phyloP scores from a whole-genome alignment of 1,140 invertebrate species.

The Drosophila arizonae region DNA sequence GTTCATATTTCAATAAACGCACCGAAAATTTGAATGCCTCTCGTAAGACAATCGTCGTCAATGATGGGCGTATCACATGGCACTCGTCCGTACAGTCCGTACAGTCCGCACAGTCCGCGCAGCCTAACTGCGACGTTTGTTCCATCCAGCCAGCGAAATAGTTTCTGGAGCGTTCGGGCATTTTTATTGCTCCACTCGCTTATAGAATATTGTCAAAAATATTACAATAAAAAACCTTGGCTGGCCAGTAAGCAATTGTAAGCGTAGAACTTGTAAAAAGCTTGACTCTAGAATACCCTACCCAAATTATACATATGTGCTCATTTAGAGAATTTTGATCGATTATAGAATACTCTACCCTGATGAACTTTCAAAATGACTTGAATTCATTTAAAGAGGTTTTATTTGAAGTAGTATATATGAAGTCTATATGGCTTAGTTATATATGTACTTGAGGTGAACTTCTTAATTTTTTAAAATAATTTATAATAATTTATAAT shows the following conservation, averaged over 20 bases:
- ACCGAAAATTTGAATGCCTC: slow-evolving; percentile 73
- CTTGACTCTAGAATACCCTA: slow-evolving; percentile 5
- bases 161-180: slow-evolving; percentile 60
- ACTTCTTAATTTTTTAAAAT: too few relatives aligned
- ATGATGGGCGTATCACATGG: slow-evolving; percentile 66
- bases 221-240: neutral
- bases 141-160: slow-evolving; percentile 3
- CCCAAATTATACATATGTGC: too few relatives aligned
- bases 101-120: neutral
- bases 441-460: too few relatives aligned
- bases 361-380: too few relatives aligned
- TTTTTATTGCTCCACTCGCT: slow-evolving; percentile 63
- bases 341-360: too few relatives aligned
- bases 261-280: neutral
- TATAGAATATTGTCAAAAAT: slow-evolving; percentile 58
- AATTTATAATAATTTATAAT: too few relatives aligned
- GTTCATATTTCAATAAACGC: slow-evolving; percentile 78
- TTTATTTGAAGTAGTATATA: too few relatives aligned
- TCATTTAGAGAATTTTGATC: too few relatives aligned
- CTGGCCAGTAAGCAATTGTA: slow-evolving; percentile 2
- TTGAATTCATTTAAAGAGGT: too few relatives aligned
- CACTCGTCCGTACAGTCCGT: slow-evolving; percentile 29
- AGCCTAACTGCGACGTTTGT: slow-evolving; percentile 14
- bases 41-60: slow-evolving; percentile 65
- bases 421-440: too few relatives aligned